phyloP scores from a whole-genome alignment of 2,888 invertebrate genomes.

The Hirtodrosophila confusa region DNA sequence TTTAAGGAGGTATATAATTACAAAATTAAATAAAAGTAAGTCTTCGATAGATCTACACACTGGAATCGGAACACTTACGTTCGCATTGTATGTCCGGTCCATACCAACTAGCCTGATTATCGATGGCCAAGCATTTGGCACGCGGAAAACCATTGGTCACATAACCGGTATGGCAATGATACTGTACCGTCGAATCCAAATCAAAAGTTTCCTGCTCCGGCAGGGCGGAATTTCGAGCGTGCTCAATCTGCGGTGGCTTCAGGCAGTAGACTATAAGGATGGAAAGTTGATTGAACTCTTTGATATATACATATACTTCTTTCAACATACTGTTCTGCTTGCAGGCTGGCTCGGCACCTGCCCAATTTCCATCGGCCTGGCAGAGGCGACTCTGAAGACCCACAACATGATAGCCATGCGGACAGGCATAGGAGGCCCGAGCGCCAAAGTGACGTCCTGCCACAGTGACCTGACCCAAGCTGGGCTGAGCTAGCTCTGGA shows the following conservation, averaged over 20 bases:
- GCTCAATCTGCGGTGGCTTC: conserved; percentile 92
- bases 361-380: conserved; percentile 96
- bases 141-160: conserved; percentile 95
- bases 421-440: conserved; percentile 93
- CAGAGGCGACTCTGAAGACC: conserved; percentile 94
- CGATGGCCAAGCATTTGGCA: conserved; percentile 96
- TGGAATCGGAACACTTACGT: conserved; percentile 86
- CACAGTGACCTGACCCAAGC: conserved; percentile 90
- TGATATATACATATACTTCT: neutral
- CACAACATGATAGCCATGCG: conserved; percentile 94
- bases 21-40: too few species aligned
- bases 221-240: conserved; percentile 94
- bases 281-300: too few species aligned
- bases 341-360: conserved; percentile 92
- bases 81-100: conserved; percentile 98
- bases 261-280: conserved; percentile 89
- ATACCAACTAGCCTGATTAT: conserved; percentile 95
- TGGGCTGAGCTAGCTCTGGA: conserved; percentile 90
- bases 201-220: conserved; percentile 95
- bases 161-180: conserved; percentile 97
- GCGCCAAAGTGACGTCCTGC: conserved; percentile 92
- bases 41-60: too few species aligned
- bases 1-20: too few species aligned
- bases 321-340: conserved; percentile 91
- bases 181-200: conserved; percentile 94